Evolutionary conservation across 2,113 vertebrate species (phyloP).

Genomic region (Ceuthmochares aereus): DNA sequence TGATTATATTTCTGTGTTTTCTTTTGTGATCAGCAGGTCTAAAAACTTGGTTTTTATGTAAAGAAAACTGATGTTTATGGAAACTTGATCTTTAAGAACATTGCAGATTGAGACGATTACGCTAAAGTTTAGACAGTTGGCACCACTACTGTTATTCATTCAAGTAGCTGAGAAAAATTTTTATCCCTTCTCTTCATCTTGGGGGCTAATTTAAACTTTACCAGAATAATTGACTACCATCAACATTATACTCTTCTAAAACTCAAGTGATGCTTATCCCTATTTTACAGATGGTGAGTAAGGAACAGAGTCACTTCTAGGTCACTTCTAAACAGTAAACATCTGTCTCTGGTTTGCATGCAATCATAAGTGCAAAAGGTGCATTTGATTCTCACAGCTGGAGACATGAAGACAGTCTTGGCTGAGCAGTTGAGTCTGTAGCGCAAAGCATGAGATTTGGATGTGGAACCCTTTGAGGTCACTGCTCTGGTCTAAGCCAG

Average conservation of each 20-base stretch:
- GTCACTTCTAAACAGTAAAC: neutral
- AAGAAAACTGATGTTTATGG: neutral
- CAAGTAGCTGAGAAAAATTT: neutral
- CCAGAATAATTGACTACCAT: neutral
- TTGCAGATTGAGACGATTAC: neutral
- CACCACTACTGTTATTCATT: neutral
- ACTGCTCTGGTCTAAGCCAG: neutral
- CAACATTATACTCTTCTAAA: neutral
- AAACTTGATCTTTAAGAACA: neutral
- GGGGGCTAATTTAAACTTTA: neutral
- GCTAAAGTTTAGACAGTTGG: neutral
- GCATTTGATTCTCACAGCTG: neutral
- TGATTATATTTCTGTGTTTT: neutral
- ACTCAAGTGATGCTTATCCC: neutral
- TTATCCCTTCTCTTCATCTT: neutral
- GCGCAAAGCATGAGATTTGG: neutral
- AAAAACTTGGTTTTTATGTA: neutral
- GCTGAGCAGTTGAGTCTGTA: neutral
- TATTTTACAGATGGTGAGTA: neutral
- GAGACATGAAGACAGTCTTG: neutral
- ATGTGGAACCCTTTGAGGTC: neutral
- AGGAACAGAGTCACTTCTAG: neutral
- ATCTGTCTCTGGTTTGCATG: neutral
- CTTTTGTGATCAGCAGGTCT: neutral
- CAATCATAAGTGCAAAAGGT: neutral